Percentiles rank a stretch among this genome's conserved stretches.
Evolutionary conservation across 2,113 vertebrate species (phyloP).

Genomic region (Heterocephalus glaber): DNA sequence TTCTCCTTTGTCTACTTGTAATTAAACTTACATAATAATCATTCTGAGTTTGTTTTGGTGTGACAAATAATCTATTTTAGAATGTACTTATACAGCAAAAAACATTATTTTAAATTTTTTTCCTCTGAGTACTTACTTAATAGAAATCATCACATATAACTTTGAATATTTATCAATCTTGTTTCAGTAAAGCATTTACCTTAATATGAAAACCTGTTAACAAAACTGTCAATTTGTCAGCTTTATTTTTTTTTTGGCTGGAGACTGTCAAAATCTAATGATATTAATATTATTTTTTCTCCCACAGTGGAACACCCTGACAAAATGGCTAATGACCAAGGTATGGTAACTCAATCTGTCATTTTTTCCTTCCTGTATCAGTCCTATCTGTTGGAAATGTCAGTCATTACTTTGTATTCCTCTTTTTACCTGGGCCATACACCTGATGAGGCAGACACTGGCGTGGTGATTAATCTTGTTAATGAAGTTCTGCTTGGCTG

Average conservation of each 20-base stretch:
- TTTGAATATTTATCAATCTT: background rate
- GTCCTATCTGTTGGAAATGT: constrained; percentile 42
- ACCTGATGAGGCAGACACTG: constrained; percentile 78
- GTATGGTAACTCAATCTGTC: constrained; percentile 83
- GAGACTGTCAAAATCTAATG: constrained; percentile 75
- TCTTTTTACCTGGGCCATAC: constrained; percentile 79
- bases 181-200: background rate
- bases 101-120: background rate
- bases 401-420: constrained; percentile 40
- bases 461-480: constrained; percentile 84
- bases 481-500: constrained; percentile 86
- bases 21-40: constrained; percentile 57
- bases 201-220: constrained; percentile 33
- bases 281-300: constrained; percentile 77
- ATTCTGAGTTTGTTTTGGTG: constrained; percentile 18
- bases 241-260: constrained; percentile 54
- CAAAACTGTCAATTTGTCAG: constrained; percentile 8
- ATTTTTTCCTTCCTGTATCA: constrained; percentile 28
- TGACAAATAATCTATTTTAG: constrained; percentile 6
- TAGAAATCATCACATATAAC: background rate
- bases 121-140: background rate
- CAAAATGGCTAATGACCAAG: constrained; percentile 99
- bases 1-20: constrained; percentile 50
- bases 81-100: background rate
- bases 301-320: constrained; percentile 94